Evolutionary conservation across 2,888 invertebrate species (phyloP).

Genomic region (Thera obeliscata): DNA sequence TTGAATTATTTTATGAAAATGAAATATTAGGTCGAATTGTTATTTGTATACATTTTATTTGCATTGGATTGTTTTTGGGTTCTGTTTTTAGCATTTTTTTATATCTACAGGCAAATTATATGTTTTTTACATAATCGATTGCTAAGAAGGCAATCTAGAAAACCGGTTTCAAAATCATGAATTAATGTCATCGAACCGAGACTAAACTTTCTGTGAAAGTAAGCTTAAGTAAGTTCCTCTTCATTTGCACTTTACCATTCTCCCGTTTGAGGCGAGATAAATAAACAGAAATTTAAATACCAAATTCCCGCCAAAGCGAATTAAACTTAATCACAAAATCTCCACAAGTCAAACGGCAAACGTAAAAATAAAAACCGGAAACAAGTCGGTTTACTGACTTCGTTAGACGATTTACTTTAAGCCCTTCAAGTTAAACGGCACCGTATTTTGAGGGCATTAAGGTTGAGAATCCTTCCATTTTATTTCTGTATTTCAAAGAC

Average conservation of each 20-base stretch:
- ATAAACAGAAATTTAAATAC: constrained; percentile 46
- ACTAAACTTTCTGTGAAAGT: background rate
- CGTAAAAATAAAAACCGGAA: constrained; percentile 60
- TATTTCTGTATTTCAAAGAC: constrained; percentile 18
- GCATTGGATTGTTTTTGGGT: background rate
- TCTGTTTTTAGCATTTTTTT: background rate
- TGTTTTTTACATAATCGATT: background rate
- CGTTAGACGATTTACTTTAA: constrained; percentile 50
- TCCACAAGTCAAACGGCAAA: constrained; percentile 59
- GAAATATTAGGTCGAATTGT: background rate
- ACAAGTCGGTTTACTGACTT: constrained; percentile 65
- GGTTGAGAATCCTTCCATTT: constrained; percentile 22
- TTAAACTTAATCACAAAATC: constrained; percentile 53
- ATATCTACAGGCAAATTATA: background rate
- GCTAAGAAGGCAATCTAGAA: background rate
- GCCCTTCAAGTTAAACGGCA: constrained; percentile 22
- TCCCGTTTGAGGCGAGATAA: constrained; percentile 19
- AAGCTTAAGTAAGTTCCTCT: constrained; percentile 2
- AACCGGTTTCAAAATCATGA: background rate
- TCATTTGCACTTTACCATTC: constrained; percentile 10
- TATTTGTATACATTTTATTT: background rate
- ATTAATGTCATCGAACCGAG: background rate
- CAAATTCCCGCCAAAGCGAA: constrained; percentile 50
- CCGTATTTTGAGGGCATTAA: constrained; percentile 10
- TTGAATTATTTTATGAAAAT: constrained; percentile 4